Base-by-base conservation (phyloP, 2,113 vertebrate genomes). In the Heterotis niloticus region DNA sequence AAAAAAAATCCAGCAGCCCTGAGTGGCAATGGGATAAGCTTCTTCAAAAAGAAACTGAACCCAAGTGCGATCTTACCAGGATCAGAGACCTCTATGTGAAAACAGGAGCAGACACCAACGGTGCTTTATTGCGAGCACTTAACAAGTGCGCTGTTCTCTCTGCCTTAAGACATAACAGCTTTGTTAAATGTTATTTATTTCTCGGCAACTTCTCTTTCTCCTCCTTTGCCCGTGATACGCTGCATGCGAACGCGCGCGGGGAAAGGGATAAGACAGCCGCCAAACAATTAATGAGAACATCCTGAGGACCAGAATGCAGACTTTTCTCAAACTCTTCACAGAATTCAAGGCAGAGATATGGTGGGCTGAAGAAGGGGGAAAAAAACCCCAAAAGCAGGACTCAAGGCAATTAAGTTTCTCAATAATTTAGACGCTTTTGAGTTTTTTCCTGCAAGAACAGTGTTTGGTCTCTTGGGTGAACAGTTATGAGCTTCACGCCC, bases 1-100 rank as follows among this genome's bases (percentile, higher is more conserved):
- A 82, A 60, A 78, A 51, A 79, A 68, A 78, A 78, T 56, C 71
- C 24, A 80, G 64, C 64, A 68, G 68, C 60, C 26, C 70, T 78
- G 75, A 74, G 68, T 76, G 69, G 69, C 57, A 77, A 76, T 67
- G 62, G 23, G 14, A 72, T 79, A 17, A 57, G 24, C 24, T 44
- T 16, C 59, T 64, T 54, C 16, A 75, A 64, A 75, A 75, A 75
- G 62, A 62, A 52, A 5, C 24, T 20, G n/a, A 81, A 76, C 60
- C 16, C 81, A 79, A 18, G 76, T 5, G 23, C 67, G 68, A 78
- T 79, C 79, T 80, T 78, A 62, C 65, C 69, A 66, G 54, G 64
- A 80, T 79, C 59, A 76, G 76, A 80, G 26, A 44, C 26, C 56
- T 64, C 26, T 56, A 20, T 10, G 5, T 71, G 62, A 65, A 79